These are phyloP conservation scores for Machimus atricapillus DNA, from an alignment of 2,888 invertebrate species.

Conservation along the genomic window DNA sequence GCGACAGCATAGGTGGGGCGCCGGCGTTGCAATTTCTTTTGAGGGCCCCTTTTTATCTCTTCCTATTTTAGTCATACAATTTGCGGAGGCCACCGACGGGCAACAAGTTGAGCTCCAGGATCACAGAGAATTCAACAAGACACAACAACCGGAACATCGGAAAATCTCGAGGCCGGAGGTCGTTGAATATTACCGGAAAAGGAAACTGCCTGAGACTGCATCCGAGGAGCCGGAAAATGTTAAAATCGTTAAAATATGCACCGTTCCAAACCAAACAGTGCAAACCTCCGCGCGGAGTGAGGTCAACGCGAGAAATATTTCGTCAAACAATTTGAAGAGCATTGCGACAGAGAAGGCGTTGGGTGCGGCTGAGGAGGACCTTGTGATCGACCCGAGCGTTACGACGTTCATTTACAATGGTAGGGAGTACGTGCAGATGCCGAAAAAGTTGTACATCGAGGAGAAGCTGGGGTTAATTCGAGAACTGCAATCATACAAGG, in stretches of 20 bases:
- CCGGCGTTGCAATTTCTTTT: not conserved
- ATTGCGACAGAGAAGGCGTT: not conserved
- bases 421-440: constrained; percentile 60
- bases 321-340: not conserved
- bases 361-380: not conserved
- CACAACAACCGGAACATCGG: not conserved
- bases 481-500: constrained; percentile 52
- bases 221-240: not conserved
- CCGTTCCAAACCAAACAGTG: not conserved
- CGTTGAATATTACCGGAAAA: not conserved
- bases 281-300: not conserved
- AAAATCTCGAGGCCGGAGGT: not conserved
- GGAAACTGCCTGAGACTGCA: not conserved
- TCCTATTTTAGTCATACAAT: not conserved
- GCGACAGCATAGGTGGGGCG: not conserved
- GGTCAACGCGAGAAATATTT: not conserved
- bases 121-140: not conserved
- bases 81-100: not conserved
- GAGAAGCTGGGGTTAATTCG: constrained; percentile 53
- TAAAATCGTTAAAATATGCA: not conserved
- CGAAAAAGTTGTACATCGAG: constrained; percentile 53
- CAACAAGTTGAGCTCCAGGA: not conserved
- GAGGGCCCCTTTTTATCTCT: not conserved
- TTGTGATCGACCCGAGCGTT: constrained; percentile 38
- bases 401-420: constrained; percentile 57